These are phyloP conservation scores for Junonia oenone DNA, from an alignment of 2,888 invertebrate genomes.

Conservation along the genomic window DNA sequence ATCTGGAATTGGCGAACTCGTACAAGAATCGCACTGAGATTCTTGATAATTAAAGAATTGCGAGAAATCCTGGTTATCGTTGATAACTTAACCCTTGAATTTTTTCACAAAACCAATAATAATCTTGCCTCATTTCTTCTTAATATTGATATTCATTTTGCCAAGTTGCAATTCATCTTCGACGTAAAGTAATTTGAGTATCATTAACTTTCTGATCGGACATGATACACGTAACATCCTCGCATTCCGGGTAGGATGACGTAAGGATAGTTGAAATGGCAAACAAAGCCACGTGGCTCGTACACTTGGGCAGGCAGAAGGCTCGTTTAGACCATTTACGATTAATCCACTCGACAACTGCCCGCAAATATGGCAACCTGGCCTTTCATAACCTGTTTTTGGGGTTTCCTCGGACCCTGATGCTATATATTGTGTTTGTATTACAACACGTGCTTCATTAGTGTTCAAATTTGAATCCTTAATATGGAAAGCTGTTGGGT, in stretches of 20 bases:
- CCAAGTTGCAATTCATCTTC: no score
- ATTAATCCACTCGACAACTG: constrained; percentile 72
- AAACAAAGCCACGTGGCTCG: constrained; percentile 44
- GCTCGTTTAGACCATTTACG: constrained; percentile 75
- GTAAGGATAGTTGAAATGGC: constrained; percentile 47
- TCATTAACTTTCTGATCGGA: background rate
- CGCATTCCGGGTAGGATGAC: constrained; percentile 61
- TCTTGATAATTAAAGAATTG: constrained; percentile 32
- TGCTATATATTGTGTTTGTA: constrained; percentile 49
- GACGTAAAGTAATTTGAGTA: background rate
- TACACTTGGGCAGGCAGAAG: constrained; percentile 31
- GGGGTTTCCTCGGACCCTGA: constrained; percentile 72
- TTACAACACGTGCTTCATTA: constrained; percentile 35
- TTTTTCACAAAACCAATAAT: background rate
- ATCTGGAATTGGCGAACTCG: constrained; percentile 37
- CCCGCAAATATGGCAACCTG: constrained; percentile 74
- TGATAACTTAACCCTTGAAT: background rate
- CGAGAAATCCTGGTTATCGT: constrained; percentile 9
- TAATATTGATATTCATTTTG: no score
- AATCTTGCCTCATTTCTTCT: background rate
- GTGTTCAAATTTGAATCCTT: constrained; percentile 30
- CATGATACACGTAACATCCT: constrained; percentile 36
- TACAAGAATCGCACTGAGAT: constrained; percentile 31
- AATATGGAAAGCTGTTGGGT: constrained; percentile 24
- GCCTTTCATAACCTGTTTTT: constrained; percentile 77